Conservation (phyloP, 1,140 invertebrate species). For the Lepidurus packardi region DNA sequence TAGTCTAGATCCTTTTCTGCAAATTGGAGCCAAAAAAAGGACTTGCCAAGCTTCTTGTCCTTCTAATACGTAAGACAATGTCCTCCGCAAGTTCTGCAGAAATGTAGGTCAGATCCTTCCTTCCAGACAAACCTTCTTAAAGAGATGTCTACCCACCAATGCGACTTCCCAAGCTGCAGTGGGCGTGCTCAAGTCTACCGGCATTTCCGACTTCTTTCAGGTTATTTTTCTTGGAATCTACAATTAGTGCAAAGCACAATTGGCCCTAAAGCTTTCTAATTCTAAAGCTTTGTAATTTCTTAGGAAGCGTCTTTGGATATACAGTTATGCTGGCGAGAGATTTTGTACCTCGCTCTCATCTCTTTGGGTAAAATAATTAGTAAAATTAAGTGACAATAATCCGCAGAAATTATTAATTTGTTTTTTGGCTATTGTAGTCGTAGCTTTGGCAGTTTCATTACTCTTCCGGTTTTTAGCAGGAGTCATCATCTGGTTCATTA, state of each 20-base stretch:
- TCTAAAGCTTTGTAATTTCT: too few species aligned
- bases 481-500: conserved; percentile 62
- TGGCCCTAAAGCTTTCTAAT: neutral
- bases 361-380: conserved; percentile 52
- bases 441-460: conserved; percentile 55
- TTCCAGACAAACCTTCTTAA: conserved; percentile 50
- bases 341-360: conserved; percentile 56
- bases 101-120: neutral
- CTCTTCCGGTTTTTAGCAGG: conserved; percentile 58
- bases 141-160: conserved; percentile 50
- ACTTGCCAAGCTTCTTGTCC: conserved; percentile 38
- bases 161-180: conserved; percentile 29
- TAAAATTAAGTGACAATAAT: conserved; percentile 28
- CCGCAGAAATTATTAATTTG: neutral
- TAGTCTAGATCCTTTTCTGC: conserved; percentile 37
- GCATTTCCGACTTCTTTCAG: conserved; percentile 52
- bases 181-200: conserved; percentile 48
- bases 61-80: conserved; percentile 40
- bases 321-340: conserved; percentile 54
- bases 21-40: conserved; percentile 45
- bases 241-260: neutral
- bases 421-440: conserved; percentile 47
- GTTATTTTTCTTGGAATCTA: conserved; percentile 42
- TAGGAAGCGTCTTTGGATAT: conserved; percentile 59
- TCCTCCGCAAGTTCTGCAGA: neutral